Evolutionary conservation across 2,888 invertebrate genomes (phyloP), one percentile per base, ranked within the genome.

Genomic region (Ochropleura plecta): DNA sequence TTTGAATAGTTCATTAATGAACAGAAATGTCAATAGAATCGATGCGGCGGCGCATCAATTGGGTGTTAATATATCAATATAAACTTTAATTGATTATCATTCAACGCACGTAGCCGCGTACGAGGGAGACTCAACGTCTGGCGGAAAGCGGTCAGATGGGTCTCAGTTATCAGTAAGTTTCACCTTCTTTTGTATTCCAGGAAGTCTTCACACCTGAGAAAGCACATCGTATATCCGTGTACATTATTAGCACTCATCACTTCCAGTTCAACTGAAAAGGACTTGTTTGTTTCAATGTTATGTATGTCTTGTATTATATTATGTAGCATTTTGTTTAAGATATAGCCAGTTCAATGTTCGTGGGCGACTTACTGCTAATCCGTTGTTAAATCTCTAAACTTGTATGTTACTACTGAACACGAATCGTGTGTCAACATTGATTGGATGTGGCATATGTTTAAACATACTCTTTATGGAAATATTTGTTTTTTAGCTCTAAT

Each of bases 101-200:
- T 92, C 90, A 85, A 72, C 69, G 75, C 87, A 68, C 77, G 77
- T 81, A 68, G 63, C 49, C 85, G 60, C 73, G 64, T 79, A 65
- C 60, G 55, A 51, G 71, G 85, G 85, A 87, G 87, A 69, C 81
- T 81, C 75, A 79, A 81, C 78, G 90, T 89, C 86, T 85, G 79
- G 83, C 87, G 86, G 85, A 92, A 91, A 92, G 91, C 89, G 92
- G 92, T 93, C 93, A 93, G 81, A 88, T 83, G 80, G 73, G 72
- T 83, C 83, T 82, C 70, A 75, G 70, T 81, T 78, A 82, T 83
- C 89, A 86, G 86, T 85, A 86, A 91, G 92, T 95, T 95, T 95
- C 95, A 93, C 94, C 92, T 91, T 90, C 90, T 93, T 95, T 93
- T 89, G 93, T 95, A 95, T 95, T 93, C 95, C 90, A 90, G 87